phyloP scores from a whole-genome alignment of 2,113 vertebrate genomes.

The Tricholaema leucomelas region DNA sequence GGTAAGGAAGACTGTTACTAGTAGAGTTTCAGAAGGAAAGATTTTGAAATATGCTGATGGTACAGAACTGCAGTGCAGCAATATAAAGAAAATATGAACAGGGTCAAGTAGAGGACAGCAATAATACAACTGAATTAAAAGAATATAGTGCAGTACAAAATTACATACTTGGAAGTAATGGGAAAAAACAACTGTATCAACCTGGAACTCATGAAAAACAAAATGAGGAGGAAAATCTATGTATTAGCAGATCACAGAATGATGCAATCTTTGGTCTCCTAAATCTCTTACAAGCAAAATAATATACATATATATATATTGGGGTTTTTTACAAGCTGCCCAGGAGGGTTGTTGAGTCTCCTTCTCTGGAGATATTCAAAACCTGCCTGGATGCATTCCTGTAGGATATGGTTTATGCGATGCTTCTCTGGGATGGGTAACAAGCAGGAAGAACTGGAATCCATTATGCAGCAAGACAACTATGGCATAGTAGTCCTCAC shows the following conservation, averaged over 20 bases:
- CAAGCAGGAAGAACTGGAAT: too few species aligned
- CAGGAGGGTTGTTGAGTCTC: too few species aligned
- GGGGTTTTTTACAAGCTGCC: too few species aligned
- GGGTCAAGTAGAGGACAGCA: neutral
- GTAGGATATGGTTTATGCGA: too few species aligned
- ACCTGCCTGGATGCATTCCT: too few species aligned
- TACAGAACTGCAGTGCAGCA: neutral
- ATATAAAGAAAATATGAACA: neutral
- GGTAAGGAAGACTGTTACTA: neutral
- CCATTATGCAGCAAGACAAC: too few species aligned
- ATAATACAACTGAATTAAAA: neutral
- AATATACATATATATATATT: too few species aligned
- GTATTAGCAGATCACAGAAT: neutral
- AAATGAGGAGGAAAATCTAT: neutral
- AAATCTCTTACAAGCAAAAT: neutral
- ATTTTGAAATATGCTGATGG: neutral
- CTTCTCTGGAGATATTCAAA: too few species aligned
- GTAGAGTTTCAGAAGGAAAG: neutral
- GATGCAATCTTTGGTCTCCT: neutral
- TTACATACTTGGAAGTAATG: neutral
- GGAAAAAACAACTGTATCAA: neutral
- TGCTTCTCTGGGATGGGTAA: too few species aligned
- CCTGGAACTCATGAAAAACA: neutral
- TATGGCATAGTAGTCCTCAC: too few species aligned
- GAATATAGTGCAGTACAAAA: neutral